A percentile compares a stretch with the other conserved stretches of the same genome.
Evolutionary conservation across 2,797 vertebrate genomes (phyloP).

Genomic region (Molossus molossus): DNA sequence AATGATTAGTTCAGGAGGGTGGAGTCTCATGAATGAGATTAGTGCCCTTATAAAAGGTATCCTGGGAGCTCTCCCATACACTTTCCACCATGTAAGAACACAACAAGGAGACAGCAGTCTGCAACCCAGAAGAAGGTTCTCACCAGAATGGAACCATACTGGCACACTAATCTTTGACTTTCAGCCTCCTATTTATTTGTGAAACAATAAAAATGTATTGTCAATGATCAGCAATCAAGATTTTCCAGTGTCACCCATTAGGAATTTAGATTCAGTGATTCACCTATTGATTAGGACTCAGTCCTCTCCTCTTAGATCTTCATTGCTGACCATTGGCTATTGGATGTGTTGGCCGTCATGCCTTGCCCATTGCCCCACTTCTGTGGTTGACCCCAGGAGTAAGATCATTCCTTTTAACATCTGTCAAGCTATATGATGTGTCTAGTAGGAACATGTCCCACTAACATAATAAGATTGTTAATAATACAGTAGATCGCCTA

Average conservation of each 20-base stretch:
- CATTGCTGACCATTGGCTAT: neutral
- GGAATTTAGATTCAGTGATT: constrained; percentile 11
- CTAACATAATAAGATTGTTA: neutral
- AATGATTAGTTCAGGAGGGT: too few species aligned
- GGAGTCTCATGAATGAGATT: too few species aligned
- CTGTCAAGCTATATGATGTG: neutral
- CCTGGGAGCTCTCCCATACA: too few species aligned
- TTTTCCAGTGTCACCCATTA: neutral
- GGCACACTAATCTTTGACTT: too few species aligned
- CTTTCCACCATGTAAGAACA: too few species aligned
- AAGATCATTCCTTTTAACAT: neutral
- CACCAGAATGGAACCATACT: too few species aligned
- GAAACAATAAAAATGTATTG: too few species aligned
- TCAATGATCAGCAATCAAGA: too few species aligned
- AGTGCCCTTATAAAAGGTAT: too few species aligned
- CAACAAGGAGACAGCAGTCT: too few species aligned
- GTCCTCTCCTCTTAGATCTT: neutral
- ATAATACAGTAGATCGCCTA: neutral
- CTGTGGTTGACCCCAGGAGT: neutral
- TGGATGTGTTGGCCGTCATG: neutral
- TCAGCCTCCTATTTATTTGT: too few species aligned
- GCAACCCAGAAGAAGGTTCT: too few species aligned
- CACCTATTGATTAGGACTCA: neutral
- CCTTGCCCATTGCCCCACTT: neutral
- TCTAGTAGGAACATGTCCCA: neutral